These are phyloP conservation scores for Pipistrellus pygmaeus DNA, from an alignment of 2,797 vertebrate species.

Conservation along the genomic window DNA sequence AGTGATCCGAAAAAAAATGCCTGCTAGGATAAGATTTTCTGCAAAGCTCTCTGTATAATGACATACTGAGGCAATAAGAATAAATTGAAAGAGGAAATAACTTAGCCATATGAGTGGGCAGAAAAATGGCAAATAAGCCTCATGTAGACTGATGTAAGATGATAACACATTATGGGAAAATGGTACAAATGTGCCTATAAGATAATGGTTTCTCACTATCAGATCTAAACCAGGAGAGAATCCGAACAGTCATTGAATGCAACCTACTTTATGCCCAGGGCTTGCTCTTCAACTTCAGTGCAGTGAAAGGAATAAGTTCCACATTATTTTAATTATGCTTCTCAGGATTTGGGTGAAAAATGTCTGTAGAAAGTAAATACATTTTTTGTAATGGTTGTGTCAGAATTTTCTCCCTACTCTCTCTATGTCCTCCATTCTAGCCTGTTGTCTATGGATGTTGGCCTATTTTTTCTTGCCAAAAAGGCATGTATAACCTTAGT, in stretches of 20 bases:
- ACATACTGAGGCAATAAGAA: constrained; percentile 61
- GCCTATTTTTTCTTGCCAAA: not conserved
- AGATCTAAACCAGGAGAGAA: constrained; percentile 48
- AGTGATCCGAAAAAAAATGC: constrained; percentile 38
- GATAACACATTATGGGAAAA: constrained; percentile 77
- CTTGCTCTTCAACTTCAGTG: constrained; percentile 39
- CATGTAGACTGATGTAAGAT: constrained; percentile 69
- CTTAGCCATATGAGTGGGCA: constrained; percentile 48
- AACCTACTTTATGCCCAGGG: constrained; percentile 47
- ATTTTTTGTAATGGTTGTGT: not conserved
- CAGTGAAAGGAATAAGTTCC: constrained; percentile 39
- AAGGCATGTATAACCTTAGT: not conserved
- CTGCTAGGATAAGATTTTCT: constrained; percentile 58
- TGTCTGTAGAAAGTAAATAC: constrained; percentile 60
- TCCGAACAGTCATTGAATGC: not conserved
- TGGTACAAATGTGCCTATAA: constrained; percentile 75
- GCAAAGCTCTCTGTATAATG: constrained; percentile 31
- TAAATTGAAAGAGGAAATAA: constrained; percentile 69
- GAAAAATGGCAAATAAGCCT: constrained; percentile 72
- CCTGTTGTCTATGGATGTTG: not conserved
- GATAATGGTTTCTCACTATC: constrained; percentile 66
- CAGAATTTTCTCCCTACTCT: constrained; percentile 18
- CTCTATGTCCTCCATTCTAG: not conserved
- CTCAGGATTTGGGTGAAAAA: constrained; percentile 51
- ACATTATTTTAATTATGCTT: constrained; percentile 67